phyloP scores from a whole-genome alignment of 1,140 invertebrate species.

The Drosophila sulfurigaster region DNA sequence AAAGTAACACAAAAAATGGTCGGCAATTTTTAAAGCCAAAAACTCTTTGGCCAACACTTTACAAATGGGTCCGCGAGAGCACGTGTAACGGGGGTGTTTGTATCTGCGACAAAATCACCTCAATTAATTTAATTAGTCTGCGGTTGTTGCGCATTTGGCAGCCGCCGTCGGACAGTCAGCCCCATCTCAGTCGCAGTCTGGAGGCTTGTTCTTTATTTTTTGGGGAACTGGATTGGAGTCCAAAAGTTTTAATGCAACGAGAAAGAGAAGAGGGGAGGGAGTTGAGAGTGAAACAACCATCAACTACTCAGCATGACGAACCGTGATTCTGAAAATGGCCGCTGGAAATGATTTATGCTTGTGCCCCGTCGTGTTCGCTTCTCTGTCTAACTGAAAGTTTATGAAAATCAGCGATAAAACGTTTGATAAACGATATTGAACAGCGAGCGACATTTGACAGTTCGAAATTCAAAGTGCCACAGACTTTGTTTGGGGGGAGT shows the following conservation, averaged over 20 bases:
- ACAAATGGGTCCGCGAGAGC: conserved; percentile 55
- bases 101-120: conserved; percentile 79
- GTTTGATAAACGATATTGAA: conserved; percentile 69
- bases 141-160: conserved; percentile 65
- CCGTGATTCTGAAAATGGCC: conserved; percentile 48
- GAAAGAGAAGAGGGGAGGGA: background rate
- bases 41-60: conserved; percentile 50
- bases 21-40: conserved; percentile 45
- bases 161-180: conserved; percentile 3
- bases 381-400: conserved; percentile 20
- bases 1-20: conserved; percentile 39
- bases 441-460: conserved; percentile 68
- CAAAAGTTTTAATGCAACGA: conserved; percentile 18
- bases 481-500: background rate
- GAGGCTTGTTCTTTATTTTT: conserved; percentile 17
- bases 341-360: conserved; percentile 63
- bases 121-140: conserved; percentile 84
- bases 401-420: conserved; percentile 58
- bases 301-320: conserved; percentile 71
- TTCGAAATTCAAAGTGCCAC: conserved; percentile 29
- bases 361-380: conserved; percentile 52
- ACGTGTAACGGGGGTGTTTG: conserved; percentile 46
- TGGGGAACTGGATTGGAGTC: conserved; percentile 3
- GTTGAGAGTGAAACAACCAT: conserved; percentile 26
- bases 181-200: conserved; percentile 5